Base-by-base conservation (phyloP, 2,888 invertebrate species). In the Boloria selene region DNA sequence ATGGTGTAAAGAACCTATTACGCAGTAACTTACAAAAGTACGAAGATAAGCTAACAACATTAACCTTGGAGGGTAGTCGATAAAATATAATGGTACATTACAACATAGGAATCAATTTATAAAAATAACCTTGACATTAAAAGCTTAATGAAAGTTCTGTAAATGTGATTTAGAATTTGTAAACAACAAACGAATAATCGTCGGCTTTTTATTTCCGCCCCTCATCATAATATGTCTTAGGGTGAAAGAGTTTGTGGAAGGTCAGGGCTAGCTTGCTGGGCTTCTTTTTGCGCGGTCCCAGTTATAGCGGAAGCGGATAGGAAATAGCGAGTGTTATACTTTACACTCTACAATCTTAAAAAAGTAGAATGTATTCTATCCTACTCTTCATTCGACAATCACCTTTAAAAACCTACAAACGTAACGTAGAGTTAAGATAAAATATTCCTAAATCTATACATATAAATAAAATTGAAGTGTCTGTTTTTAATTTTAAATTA, bases 161-260 rank as follows among this genome's bases (percentile, higher is more conserved):
- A 52, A 64, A 64, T 54, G 38, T 18, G 42, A 68, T 65, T 50
- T 49, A 61, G 61, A 68, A 59, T 59, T 53, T 45, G 22, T 55
- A 55, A 61, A 61, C 61, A 55, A 50, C 61, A 13, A 31, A 47
- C 16, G 50, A 42, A 26, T 38, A 52, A 42, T 18, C 45, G 14
- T 16, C 22, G 17, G 45, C n/a, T 64, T 64, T 50, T 55, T 63
- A 61, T 64, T 56, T 61, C 67, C 66, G 58, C 63, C 64, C 68
- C 66, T 61, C 67, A 59, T 56, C 65, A 52, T 68, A 69, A 68
- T 69, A 69, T 58, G 69, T 67, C 67, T 69, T 70, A 64, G 73
- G 74, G 72, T 71, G 70, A 73, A 74, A 72, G 70, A 68, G 70
- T 72, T 75, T 77, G 75, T 54, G 74, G 70, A 75, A 77, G 76